Percentiles rank a stretch among this genome's conserved stretches.
Conservation (phyloP, 2,113 vertebrate species). For the Onychostoma macrolepis region DNA sequence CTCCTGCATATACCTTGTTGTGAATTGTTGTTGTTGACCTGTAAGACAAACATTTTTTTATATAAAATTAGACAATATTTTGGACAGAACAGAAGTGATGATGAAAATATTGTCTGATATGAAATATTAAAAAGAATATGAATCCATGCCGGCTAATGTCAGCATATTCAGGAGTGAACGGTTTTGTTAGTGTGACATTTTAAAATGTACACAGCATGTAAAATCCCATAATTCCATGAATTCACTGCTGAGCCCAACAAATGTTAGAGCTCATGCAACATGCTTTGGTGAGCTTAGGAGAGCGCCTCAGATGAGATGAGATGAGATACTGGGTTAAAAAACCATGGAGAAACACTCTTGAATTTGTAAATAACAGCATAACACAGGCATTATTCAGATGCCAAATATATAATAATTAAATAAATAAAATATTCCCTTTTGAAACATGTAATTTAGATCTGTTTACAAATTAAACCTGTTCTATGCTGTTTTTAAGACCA, state of each 20-base stretch:
- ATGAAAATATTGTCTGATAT: neutral
- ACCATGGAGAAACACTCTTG: neutral
- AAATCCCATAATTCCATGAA: constrained; percentile 5
- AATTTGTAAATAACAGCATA: constrained; percentile 4
- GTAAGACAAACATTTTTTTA: neutral
- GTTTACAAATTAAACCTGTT: neutral
- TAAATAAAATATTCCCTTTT: neutral
- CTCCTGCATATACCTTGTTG: constrained; percentile 19
- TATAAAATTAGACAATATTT: neutral
- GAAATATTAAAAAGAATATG: neutral
- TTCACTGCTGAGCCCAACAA: constrained; percentile 30
- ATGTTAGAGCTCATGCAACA: constrained; percentile 52
- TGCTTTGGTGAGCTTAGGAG: constrained; percentile 29
- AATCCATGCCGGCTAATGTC: neutral
- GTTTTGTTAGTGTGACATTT: constrained; percentile 40
- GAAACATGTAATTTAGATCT: neutral
- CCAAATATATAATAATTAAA: neutral
- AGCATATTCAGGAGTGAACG: constrained; percentile 15
- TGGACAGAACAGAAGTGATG: neutral
- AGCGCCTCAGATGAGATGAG: neutral
- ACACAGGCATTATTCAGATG: neutral
- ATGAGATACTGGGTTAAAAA: constrained; percentile 11
- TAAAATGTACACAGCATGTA: neutral
- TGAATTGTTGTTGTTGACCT: constrained; percentile 37
- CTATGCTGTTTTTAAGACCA: neutral